Base-by-base conservation (phyloP, 2,888 invertebrate genomes). In the Rhagophthalmus giganteus region DNA sequence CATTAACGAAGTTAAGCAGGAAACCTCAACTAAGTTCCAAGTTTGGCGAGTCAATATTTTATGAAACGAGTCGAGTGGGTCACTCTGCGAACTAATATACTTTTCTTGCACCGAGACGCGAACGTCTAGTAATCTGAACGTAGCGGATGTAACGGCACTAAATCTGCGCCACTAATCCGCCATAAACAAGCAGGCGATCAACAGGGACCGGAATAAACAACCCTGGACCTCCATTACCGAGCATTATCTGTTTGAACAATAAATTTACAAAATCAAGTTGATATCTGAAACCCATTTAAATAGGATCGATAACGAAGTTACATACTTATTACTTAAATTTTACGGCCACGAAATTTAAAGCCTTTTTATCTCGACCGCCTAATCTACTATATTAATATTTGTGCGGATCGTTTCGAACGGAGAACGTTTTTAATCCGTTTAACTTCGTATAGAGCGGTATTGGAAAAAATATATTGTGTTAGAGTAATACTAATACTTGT, bases 161-260 rank as follows among this genome's bases (percentile, higher is more conserved):
- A 62, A 62, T 61, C 62, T 61, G 54, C 34, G 38, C 55, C 52
- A 45, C 54, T 62, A 62, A 62, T 62, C 62, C 54, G 57, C 62
- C 59, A 60, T 62, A 62, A 61, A 62, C 62, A 58, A 57, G 53
- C 59, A 54, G 49, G 48, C 54, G 56, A 57, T 57, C 58, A 57
- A 55, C 49, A 46, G 42, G 55, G 52, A 47, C 42, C 44, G 49
- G 56, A 57, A 59, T 59, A 55, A 58, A 54, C 61, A 53, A 41
- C 38, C 37, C 45, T 30, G 51, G 40, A 59, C 57, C 59, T 58
- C 58, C 54, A 58, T 61, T 56, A 58, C 55, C 60, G 57, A 49
- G 54, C 59, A 61, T 59, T 59, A 62, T 59, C 57, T 57, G 56
- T 53, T 51, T 51, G 30, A 30, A 35, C 37, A 32, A 41, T 49